Base-by-base conservation (phyloP, 1,140 invertebrate species). In the Diabrotica undecimpunctata region DNA sequence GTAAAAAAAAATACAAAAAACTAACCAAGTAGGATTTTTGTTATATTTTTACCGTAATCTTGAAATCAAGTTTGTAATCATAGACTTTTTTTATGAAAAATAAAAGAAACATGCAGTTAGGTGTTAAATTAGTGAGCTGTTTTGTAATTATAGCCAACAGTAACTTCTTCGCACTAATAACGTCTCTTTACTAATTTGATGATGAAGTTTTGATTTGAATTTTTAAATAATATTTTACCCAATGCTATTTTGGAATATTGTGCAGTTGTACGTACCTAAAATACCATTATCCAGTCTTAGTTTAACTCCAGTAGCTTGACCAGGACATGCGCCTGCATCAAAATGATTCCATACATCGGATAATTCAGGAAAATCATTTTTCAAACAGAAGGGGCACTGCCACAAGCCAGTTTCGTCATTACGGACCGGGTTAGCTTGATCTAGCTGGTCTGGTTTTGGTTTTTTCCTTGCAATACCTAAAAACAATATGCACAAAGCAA, bases 321-420 rank as follows among this genome's bases (percentile, higher is more conserved):
- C 98, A 0, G 93, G 95, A 83, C 97, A 99, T 14, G 90, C 88
- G 39, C 92, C 93, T 51, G 94, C 91, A 80, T 98, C 96, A 82
- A 98, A 98, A 81, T 99, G 96, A 82, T 95, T 96, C 96, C 96
- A 98, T 5, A 98, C 93, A 80, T 99, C 95, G 46, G 93, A 94
- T 0, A 98, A 81, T 77, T 98, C 96, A 0, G 93, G 90, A 73
- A 98, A 97, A 77, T 97, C 92, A 79, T 95, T 96, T 75, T 96
- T 96, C 66, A 92, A 81, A 83, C 97, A 99, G 78, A 98, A 98
- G 0, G 96, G 96, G 83, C 97, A 99, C 76, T 96, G 93, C 95
- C 96, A 99, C 6, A 96, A 81, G 5, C 93, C 92, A 39, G 93
- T 95, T 73, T 97, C 94, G 64, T 96, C 94, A 73, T 96, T 94